phyloP scores from a whole-genome alignment of 2,797 vertebrate genomes.

The Hyperoplus immaculatus region DNA sequence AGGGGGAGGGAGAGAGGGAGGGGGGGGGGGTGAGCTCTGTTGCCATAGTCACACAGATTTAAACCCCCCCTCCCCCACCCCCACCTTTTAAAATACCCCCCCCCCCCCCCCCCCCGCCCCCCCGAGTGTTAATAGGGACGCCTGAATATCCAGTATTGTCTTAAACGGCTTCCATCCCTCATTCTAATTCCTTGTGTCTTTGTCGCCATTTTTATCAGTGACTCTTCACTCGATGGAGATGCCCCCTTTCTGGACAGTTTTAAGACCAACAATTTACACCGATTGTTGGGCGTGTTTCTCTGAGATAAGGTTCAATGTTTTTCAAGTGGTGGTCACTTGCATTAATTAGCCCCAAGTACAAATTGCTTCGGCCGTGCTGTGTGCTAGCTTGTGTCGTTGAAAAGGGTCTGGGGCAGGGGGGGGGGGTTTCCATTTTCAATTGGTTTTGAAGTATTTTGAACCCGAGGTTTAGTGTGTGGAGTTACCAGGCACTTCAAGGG shows the following conservation, averaged over 20 bases:
- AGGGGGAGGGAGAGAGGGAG: not conserved
- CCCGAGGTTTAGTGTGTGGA: conserved; percentile 22
- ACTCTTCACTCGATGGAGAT: conserved; percentile 15
- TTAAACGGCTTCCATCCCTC: conserved; percentile 72
- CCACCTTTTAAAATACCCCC: conserved; percentile 39
- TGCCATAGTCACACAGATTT: conserved; percentile 71
- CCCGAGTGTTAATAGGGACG: conserved; percentile 75
- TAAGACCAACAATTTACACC: conserved; percentile 18
- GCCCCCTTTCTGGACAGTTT: conserved; percentile 33
- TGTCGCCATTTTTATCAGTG: conserved; percentile 45
- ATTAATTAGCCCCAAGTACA: conserved; percentile 57
- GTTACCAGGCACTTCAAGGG: conserved; percentile 42
- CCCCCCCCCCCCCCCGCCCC: conserved; percentile 25
- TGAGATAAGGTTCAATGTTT: conserved; percentile 58
- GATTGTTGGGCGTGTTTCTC: conserved; percentile 37
- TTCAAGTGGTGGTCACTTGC: conserved; percentile 50
- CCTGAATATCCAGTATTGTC: conserved; percentile 83
- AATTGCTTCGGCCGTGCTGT: conserved; percentile 47
- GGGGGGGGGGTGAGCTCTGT: conserved; percentile 61
- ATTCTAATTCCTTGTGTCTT: conserved; percentile 62
- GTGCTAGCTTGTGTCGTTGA: conserved; percentile 44
- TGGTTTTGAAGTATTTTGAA: conserved; percentile 31
- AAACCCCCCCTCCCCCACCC: conserved; percentile 25
- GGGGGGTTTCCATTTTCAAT: conserved; percentile 23
- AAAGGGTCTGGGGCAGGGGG: not conserved